Conservation (phyloP, 2,797 vertebrate genomes). For the Tapirus indicus region DNA sequence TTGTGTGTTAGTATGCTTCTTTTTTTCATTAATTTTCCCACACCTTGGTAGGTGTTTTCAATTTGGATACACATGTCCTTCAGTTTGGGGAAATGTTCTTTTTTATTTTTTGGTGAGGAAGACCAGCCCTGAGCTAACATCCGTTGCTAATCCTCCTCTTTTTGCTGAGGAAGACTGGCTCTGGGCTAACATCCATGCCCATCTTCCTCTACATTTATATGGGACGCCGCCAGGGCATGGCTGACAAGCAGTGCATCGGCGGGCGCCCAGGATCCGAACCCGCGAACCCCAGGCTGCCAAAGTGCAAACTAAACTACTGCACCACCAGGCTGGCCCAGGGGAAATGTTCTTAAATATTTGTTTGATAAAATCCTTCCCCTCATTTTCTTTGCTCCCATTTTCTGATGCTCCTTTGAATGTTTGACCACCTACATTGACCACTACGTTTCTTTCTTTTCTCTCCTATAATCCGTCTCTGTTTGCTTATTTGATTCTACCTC, state of each 20-base stretch:
- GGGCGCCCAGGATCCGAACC: no score
- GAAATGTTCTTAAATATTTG: neutral
- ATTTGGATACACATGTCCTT: neutral
- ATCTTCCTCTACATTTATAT: no score
- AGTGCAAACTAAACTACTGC: no score
- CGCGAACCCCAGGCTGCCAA: no score
- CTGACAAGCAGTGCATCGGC: no score
- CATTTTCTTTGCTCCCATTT: neutral
- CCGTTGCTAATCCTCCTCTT: no score
- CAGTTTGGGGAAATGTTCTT: neutral
- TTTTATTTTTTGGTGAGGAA: no score
- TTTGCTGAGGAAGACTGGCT: no score
- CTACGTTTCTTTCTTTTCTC: neutral
- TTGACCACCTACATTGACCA: neutral
- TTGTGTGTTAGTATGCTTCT: neutral
- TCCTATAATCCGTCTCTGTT: neutral
- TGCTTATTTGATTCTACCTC: neutral
- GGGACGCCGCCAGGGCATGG: no score
- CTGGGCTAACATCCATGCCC: no score
- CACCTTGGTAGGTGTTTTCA: neutral
- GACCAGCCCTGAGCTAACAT: no score
- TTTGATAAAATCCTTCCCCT: neutral
- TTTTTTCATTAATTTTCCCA: neutral
- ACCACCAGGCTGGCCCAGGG: no score
- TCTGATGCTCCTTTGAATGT: neutral